Evolutionary conservation across 2,888 invertebrate genomes (phyloP), one percentile per base, ranked within the genome.

Genomic region (Spisula subtruncata): DNA sequence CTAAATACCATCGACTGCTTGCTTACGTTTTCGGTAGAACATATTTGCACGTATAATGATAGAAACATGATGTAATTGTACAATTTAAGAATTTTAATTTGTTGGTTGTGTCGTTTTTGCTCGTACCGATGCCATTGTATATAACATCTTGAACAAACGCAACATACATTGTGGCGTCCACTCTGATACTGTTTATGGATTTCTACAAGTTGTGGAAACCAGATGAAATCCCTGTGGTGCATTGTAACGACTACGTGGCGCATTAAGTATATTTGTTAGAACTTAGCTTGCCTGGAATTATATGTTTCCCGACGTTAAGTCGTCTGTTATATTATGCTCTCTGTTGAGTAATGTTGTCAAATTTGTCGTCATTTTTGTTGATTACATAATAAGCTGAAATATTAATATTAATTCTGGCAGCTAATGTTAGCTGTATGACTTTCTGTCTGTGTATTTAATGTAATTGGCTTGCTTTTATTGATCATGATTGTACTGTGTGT

Each of bases 181-280:
- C 41, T 41, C 35, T 12, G 4, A 32, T 66, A 51, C 51, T 51
- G 5, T 32, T 35, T 35, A 32, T n/a, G 14, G 25, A 25, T 29
- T 75, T 29, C 35, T 35, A 35, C 32, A 32, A 75, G 16, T 35
- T 35, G 75, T 18, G 29, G 14, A 25, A 16, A 25, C 1, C 75
- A 32, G 75, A 75, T 18, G 29, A 35, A 25, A 16, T 75, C 75
- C 75, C 75, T 16, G 35, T 35, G 12, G 75, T 16, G 32, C 32
- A 35, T 16, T 25, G 32, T 32, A 18, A 12, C 75, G 75, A 75
- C 75, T 32, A 32, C 12, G 32, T 75, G 75, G 75, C 75, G 75
- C 35, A 35, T 75, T 35, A 32, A 75, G 35, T 75, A 75, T 32
- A 32, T 75, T 35, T 75, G 32, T 35, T 75, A 75, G 75, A 75